These are phyloP conservation scores for Heliconius himera DNA, from an alignment of 1,140 invertebrate species.

Conservation along the genomic window DNA sequence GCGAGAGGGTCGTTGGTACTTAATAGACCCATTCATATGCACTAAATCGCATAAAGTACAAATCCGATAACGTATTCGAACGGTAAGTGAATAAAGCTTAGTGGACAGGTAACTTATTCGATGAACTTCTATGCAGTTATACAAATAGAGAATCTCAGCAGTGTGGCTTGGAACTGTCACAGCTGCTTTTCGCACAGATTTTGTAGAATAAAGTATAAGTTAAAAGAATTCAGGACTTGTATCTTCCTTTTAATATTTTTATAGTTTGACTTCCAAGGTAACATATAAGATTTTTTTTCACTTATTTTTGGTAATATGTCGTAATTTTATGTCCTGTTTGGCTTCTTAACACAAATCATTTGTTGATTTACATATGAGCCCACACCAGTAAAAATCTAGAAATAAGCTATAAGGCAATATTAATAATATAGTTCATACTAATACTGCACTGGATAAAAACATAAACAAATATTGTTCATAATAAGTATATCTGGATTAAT, in stretches of 20 bases:
- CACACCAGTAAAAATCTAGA: no score
- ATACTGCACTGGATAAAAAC: neutral
- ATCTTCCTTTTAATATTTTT: neutral
- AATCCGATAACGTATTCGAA: neutral
- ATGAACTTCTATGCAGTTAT: neutral
- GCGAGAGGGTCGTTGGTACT: neutral
- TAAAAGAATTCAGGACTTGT: neutral
- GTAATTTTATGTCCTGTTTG: no score
- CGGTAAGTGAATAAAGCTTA: neutral
- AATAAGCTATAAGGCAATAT: no score
- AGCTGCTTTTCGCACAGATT: neutral
- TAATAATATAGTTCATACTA: neutral
- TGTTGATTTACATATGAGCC: no score
- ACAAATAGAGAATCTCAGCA: neutral
- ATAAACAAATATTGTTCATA: no score
- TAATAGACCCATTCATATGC: neutral
- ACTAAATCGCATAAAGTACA: neutral
- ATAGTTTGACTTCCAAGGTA: neutral
- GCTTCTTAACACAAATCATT: no score
- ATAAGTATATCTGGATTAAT: no score
- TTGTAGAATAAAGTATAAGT: neutral
- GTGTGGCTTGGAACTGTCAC: neutral
- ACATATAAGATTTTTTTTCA: neutral
- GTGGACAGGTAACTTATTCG: conserved; percentile 1
- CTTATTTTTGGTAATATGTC: no score